Percentiles rank a stretch among this genome's conserved stretches.
Conservation (phyloP, 1,140 invertebrate genomes). For the Papilio aristodemus region DNA sequence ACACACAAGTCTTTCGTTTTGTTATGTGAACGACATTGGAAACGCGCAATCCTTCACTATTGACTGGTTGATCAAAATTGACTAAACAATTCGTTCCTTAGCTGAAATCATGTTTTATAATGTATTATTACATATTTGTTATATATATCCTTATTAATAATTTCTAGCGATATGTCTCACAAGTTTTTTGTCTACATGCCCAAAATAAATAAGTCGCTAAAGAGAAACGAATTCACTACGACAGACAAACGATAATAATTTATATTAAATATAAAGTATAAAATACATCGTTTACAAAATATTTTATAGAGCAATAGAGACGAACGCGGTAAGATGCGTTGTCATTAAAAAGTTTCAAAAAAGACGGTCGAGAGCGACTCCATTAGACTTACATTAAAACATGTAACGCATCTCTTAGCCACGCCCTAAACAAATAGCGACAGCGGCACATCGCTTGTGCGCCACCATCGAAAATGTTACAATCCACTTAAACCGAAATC, state of each 20-base stretch:
- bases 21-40: constrained; percentile 34
- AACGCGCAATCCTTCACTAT: constrained; percentile 44
- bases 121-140: constrained; percentile 51
- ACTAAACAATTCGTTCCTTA: constrained; percentile 65
- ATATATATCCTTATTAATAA: constrained; percentile 61
- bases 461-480: constrained; percentile 16
- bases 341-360: constrained; percentile 70
- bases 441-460: neutral
- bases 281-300: constrained; percentile 75
- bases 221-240: constrained; percentile 56
- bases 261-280: constrained; percentile 67
- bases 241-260: constrained; percentile 54
- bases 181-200: constrained; percentile 61
- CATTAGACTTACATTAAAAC: constrained; percentile 10
- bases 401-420: neutral
- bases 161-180: constrained; percentile 72
- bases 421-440: constrained; percentile 5
- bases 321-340: constrained; percentile 36
- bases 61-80: constrained; percentile 68
- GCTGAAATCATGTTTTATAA: constrained; percentile 56
- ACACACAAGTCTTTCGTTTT: constrained; percentile 20
- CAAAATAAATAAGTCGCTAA: constrained; percentile 54
- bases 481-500: constrained; percentile 3
- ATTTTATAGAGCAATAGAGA: constrained; percentile 51
- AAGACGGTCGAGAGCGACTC: constrained; percentile 44